Base-by-base conservation (phyloP, 1,140 invertebrate species). In the Macrocentrus cingulum region DNA sequence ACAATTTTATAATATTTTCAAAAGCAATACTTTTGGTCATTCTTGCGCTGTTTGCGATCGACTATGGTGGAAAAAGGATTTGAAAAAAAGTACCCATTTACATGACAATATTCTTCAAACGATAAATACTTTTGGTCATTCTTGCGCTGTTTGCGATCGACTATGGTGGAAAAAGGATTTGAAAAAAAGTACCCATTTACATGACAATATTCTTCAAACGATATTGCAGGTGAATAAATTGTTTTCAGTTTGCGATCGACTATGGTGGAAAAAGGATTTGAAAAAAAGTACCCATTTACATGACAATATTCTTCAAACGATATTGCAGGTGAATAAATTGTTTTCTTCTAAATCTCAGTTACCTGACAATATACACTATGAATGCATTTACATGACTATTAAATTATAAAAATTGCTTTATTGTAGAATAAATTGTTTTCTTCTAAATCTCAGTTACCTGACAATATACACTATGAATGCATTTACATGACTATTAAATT, bases 201-300 rank as follows among this genome's bases (percentile, higher is more conserved):
- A 46, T 23, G 20, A 46, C 6, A 13, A 20, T n/a, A n/a, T n/a
- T n/a, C n/a, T n/a, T n/a, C n/a, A n/a, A n/a, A n/a, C n/a, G n/a
- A n/a, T n/a, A n/a, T n/a, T n/a, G n/a, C n/a, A n/a, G n/a, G n/a
- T n/a, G n/a, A n/a, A n/a, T n/a, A n/a, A n/a, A n/a, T n/a, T n/a
- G n/a, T n/a, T n/a, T n/a, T n/a, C n/a, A n/a, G 18, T 48, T 25
- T 48, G 45, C 13, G 45, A 48, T 18, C 23, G 45, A 32, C 45
- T 48, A 4, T 48, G 45, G 45, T 48, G 19, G 3, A 48, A 23
- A 23, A 48, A 25, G 5, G 45, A 48, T n/a, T 48, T 25, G 15
- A 48, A 48, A 48, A 46, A 2, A 5, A 18, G 7, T 16, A 20
- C 44, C 13, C 7, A 13, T 8, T 8, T 18, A 46, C 44, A 46